These are phyloP conservation scores for Drosophila diplacantha DNA, from an alignment of 2,888 invertebrate species.

Conservation along the genomic window DNA sequence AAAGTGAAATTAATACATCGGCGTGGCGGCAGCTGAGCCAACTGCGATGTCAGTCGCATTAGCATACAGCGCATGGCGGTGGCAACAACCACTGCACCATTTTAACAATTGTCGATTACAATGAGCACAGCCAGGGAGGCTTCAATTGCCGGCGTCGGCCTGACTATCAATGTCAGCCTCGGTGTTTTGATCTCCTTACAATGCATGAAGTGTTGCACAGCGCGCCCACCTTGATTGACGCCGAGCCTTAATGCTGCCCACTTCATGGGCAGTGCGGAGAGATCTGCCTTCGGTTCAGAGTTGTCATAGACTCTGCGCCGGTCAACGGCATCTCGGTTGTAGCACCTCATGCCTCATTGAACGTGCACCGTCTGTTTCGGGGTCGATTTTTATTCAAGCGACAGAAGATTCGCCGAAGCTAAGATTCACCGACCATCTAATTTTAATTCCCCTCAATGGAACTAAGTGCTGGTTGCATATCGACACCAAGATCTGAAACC, in stretches of 20 bases:
- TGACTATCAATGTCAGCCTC: conserved; percentile 53
- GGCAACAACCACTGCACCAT: conserved; percentile 30
- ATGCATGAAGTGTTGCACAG: conserved; percentile 40
- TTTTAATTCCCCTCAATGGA: conserved; percentile 39
- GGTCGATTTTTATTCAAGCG: conserved; percentile 35
- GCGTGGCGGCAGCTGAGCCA: conserved; percentile 38
- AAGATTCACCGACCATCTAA: not conserved
- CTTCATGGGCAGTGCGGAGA: conserved; percentile 39
- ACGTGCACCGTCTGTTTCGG: conserved; percentile 44
- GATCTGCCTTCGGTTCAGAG: conserved; percentile 33
- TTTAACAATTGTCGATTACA: conserved; percentile 58
- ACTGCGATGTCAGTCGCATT: conserved; percentile 59
- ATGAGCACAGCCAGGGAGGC: conserved; percentile 38
- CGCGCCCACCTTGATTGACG: conserved; percentile 54
- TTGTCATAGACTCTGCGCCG: conserved; percentile 16
- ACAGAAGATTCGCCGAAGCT: conserved; percentile 12
- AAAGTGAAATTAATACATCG: conserved; percentile 71
- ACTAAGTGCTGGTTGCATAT: conserved; percentile 61
- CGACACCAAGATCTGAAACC: conserved; percentile 41
- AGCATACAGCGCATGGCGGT: conserved; percentile 65
- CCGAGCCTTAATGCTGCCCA: conserved; percentile 23
- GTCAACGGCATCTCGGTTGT: conserved; percentile 38
- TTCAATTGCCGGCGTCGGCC: conserved; percentile 36
- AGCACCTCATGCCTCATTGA: conserved; percentile 44
- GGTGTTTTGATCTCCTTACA: conserved; percentile 47